phyloP scores from a whole-genome alignment of 2,113 vertebrate species.

The Gopherus flavomarginatus region DNA sequence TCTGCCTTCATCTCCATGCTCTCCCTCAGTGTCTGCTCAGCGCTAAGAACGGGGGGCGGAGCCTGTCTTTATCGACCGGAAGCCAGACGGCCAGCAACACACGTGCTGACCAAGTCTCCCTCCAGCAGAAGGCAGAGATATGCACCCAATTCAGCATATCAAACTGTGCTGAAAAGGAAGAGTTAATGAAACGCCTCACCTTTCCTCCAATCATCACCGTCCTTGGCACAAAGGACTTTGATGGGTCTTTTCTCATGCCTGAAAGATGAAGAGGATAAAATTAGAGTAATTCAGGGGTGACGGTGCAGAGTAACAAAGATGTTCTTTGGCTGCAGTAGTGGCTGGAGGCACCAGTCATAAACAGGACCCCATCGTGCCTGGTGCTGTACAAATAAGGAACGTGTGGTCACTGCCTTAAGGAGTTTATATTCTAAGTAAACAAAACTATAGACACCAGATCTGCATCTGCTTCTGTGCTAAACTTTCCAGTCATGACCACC shows the following conservation, averaged over 20 bases:
- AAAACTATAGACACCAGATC: too few species aligned
- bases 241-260: constrained; percentile 89
- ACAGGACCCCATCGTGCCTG: too few species aligned
- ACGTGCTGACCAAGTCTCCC: not conserved
- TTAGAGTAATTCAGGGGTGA: not conserved
- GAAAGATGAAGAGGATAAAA: constrained; percentile 30
- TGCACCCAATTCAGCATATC: too few species aligned
- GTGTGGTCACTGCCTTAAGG: too few species aligned
- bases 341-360: too few species aligned
- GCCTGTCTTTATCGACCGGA: too few species aligned
- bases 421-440: too few species aligned
- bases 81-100: not conserved
- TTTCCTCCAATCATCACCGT: constrained; percentile 92
- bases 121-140: not conserved
- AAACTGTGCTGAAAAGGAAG: too few species aligned
- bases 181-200: constrained; percentile 68
- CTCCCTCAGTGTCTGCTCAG: not conserved
- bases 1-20: not conserved
- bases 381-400: too few species aligned
- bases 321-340: too few species aligned
- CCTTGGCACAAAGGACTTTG: constrained; percentile 86
- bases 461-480: too few species aligned
- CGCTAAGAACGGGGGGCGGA: not conserved
- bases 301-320: not conserved
- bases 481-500: too few species aligned